Base-by-base conservation (phyloP, 2,888 invertebrate species). In the Andricus curvator region DNA sequence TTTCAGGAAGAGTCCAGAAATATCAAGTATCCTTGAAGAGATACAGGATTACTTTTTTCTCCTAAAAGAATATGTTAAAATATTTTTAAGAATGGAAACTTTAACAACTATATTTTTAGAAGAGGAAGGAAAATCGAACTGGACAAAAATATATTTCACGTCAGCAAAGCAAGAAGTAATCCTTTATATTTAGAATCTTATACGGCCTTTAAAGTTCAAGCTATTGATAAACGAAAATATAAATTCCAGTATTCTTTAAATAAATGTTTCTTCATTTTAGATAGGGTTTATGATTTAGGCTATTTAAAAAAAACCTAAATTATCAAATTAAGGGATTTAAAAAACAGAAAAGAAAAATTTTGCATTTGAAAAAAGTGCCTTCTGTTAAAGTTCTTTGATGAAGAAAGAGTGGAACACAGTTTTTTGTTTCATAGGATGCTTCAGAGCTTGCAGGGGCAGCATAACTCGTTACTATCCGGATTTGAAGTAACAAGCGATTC, bases 401-500 rank as follows among this genome's bases (percentile, higher is more conserved):
- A 9, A 56, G 56, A 67, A 67, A 11, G 15, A 22, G 37, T 37
- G 41, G 22, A 67, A 37, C n/a, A 67, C 5, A 15, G 37, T 41
- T 67, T 67, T 67, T n/a, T 48, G 41, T 68, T 68, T 6, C 9
- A 17, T 3, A 25, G 2, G 44, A 25, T 44, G 68, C 25, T 44
- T 44, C n/a, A 68, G 13, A 67, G 41, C 66, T 67, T 67, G 41
- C 67, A 22, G 70, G 29, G 8, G 48, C 56, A n/a, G 56, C n/a
- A 56, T 2, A 20, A 22, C 48, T 48, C 20, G 22, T 68, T 44
- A 29, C 29, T 51, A 25, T 48, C 48, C 9, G 20, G 48, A 70
- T 70, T 70, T 48, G 4, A 70, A 48, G 48, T 70, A 51, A 70
- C 25, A 70, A 70, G 25, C 25, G 44, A 15, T 48, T 70, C 20